phyloP scores from a whole-genome alignment of 2,113 vertebrate species.

The Pygoscelis antarcticus region DNA sequence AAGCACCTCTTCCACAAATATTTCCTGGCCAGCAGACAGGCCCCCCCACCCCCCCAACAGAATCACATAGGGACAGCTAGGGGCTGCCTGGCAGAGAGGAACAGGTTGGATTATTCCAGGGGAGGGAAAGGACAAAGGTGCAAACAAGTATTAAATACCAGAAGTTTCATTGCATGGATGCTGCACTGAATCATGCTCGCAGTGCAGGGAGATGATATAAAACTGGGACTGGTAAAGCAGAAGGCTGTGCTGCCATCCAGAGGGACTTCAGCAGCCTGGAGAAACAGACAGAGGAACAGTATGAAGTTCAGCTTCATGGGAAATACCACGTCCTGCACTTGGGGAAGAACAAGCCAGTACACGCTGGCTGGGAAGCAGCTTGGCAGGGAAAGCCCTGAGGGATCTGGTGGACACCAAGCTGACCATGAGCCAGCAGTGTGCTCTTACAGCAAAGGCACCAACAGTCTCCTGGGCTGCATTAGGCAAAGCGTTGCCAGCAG shows the following conservation, averaged over 20 bases:
- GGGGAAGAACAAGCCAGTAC: background rate
- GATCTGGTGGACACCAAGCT: background rate
- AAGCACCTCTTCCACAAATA: background rate
- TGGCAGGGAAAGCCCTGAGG: background rate
- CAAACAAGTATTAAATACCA: background rate
- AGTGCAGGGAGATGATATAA: background rate
- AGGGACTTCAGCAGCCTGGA: background rate
- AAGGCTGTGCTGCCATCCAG: conserved; percentile 63
- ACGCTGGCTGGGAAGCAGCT: background rate
- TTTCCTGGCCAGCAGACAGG: background rate
- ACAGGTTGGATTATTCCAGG: background rate
- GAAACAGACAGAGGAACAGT: background rate
- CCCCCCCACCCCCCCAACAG: too few species aligned
- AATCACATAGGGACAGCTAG: background rate
- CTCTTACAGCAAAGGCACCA: background rate
- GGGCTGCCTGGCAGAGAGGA: background rate
- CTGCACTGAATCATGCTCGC: rapidly evolving
- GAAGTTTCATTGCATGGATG: rapidly evolving
- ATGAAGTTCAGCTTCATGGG: rapidly evolving
- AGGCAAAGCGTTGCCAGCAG: background rate
- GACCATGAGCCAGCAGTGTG: background rate
- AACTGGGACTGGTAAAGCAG: background rate
- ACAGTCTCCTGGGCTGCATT: background rate
- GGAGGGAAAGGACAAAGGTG: background rate
- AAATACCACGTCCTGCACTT: background rate